Conservation (phyloP, 2,113 vertebrate genomes). For the Uria lomvia region DNA sequence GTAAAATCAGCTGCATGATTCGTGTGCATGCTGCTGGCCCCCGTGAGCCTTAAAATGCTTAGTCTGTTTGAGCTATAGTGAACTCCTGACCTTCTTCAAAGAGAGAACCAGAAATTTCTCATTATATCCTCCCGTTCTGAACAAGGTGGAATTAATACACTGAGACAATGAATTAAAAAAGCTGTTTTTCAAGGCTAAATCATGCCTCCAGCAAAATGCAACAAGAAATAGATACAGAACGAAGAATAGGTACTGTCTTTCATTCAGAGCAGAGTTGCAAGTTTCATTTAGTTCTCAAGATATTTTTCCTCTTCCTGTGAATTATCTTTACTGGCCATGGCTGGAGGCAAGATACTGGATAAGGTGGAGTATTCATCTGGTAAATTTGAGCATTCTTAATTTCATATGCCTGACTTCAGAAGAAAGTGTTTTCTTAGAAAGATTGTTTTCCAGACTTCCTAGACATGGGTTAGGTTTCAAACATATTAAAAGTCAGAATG, state of each 20-base stretch:
- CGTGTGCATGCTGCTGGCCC: background rate
- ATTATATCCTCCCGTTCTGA: background rate
- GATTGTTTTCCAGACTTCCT: slow-evolving; percentile 16
- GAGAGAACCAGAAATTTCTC: background rate
- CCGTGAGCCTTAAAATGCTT: background rate
- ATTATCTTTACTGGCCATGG: background rate
- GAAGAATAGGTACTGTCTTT: slow-evolving; percentile 15
- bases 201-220: slow-evolving; percentile 7
- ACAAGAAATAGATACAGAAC: background rate
- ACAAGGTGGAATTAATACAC: background rate
- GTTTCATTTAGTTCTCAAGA: slow-evolving; percentile 26
- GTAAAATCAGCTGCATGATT: background rate
- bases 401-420: slow-evolving; percentile 26
- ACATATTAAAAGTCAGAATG: background rate
- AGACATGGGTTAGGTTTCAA: background rate
- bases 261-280: background rate
- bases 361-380: slow-evolving; percentile 9
- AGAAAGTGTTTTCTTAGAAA: slow-evolving; percentile 7
- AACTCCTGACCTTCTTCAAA: slow-evolving; percentile 15
- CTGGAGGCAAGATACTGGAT: slow-evolving; percentile 27
- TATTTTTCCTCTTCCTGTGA: slow-evolving; percentile 15
- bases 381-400: background rate
- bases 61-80: background rate
- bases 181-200: slow-evolving; percentile 6
- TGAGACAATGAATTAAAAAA: background rate